A percentile compares a stretch with the other conserved stretches of the same genome.
phyloP scores from a whole-genome alignment of 2,113 vertebrate species.

The Columba livia region DNA sequence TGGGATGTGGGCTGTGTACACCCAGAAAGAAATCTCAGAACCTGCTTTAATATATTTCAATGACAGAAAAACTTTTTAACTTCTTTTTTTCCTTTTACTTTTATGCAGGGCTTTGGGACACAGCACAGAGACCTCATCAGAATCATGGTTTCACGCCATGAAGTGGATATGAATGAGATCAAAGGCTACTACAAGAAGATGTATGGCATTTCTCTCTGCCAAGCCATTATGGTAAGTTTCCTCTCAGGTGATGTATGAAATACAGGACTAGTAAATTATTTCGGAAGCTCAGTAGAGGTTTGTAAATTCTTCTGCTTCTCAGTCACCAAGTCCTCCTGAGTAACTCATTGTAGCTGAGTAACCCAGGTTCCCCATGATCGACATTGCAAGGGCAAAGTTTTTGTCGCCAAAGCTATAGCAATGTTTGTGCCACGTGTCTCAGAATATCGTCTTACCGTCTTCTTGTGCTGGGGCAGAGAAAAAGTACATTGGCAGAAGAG shows the following conservation, averaged over 20 bases:
- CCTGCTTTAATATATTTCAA: neutral
- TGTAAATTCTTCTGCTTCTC: neutral
- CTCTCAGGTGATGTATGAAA: neutral
- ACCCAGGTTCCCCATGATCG: fast-evolving
- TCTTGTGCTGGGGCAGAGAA: neutral
- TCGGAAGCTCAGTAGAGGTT: neutral
- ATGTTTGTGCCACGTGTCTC: neutral
- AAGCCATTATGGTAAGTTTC: constrained; percentile 85
- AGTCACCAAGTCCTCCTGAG: neutral
- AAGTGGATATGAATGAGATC: constrained; percentile 88
- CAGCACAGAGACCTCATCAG: constrained; percentile 83
- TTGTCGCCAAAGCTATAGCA: neutral
- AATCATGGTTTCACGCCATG: constrained; percentile 90
- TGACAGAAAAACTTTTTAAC: neutral
- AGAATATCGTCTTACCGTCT: neutral
- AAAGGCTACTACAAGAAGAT: constrained; percentile 84
- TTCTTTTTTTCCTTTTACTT: no score
- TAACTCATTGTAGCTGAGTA: neutral
- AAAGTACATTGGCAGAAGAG: neutral
- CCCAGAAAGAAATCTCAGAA: neutral
- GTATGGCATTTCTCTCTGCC: constrained; percentile 82
- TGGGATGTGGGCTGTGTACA: neutral
- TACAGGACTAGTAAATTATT: fast-evolving
- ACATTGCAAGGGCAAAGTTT: neutral
- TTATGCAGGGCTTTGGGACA: constrained; percentile 81